Evolutionary conservation across 2,113 vertebrate species (phyloP).

Genomic region (Oenanthe oenanthe): DNA sequence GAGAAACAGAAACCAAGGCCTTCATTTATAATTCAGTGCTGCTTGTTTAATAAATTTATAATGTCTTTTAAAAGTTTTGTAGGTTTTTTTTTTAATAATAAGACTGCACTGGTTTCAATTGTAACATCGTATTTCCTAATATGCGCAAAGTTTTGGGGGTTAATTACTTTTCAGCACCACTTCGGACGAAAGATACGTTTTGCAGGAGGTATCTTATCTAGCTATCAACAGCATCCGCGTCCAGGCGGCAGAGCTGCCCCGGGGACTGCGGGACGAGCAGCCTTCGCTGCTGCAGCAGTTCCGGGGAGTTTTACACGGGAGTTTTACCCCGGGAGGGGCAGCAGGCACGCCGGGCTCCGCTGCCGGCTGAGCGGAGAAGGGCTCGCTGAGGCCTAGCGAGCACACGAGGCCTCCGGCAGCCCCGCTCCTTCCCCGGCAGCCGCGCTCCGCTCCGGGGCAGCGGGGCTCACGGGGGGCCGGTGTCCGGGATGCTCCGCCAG

Average conservation of each 20-base stretch:
- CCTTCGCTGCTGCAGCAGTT: accelerated
- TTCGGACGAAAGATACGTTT: accelerated
- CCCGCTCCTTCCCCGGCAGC: not conserved
- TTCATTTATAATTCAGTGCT: constrained; percentile 73
- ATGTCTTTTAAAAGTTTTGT: not conserved
- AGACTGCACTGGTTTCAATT: not conserved
- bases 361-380: not conserved
- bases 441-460: not conserved
- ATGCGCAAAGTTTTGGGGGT: not conserved
- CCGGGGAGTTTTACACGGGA: not conserved
- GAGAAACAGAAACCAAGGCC: constrained; percentile 49
- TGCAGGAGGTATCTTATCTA: accelerated
- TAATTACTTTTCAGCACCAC: not conserved
- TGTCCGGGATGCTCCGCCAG: not conserved
- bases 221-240: not conserved
- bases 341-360: not conserved
- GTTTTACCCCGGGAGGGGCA: not conserved
- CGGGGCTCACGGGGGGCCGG: not conserved
- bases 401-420: constrained; percentile 19
- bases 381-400: constrained; percentile 46
- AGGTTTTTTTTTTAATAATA: not conserved
- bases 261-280: accelerated
- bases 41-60: constrained; percentile 48
- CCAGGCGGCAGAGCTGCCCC: not conserved
- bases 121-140: not conserved